Conservation (phyloP, 2,797 vertebrate species). For the Gymnopithys bicolor region DNA sequence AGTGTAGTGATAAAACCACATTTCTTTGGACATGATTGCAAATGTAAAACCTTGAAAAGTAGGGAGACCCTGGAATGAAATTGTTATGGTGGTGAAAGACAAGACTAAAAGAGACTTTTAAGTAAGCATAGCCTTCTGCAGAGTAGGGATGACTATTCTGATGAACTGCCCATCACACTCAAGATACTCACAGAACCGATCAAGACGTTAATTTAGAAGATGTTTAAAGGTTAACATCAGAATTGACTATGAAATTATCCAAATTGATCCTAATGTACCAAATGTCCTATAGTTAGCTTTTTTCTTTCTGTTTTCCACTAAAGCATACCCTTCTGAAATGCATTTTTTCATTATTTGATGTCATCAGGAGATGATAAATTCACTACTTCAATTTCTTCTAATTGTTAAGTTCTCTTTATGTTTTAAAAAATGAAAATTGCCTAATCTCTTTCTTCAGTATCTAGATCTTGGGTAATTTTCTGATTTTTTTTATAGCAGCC, state of each 20-base stretch:
- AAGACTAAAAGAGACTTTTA: neutral
- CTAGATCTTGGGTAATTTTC: neutral
- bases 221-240: neutral
- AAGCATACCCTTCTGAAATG: neutral
- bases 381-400: neutral
- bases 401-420: neutral
- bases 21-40: neutral
- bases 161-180: accelerated
- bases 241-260: neutral
- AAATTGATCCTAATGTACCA: neutral
- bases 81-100: neutral
- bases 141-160: neutral
- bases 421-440: neutral
- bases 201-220: neutral
- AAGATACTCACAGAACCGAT: neutral
- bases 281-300: neutral
- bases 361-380: neutral
- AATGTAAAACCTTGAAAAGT: neutral
- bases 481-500: neutral
- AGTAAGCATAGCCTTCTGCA: neutral
- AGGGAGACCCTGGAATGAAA: neutral
- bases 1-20: neutral
- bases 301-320: neutral
- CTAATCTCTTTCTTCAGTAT: neutral
- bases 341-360: neutral